Conservation (phyloP, 2,888 invertebrate species). For the Leptura quadrifasciata region DNA sequence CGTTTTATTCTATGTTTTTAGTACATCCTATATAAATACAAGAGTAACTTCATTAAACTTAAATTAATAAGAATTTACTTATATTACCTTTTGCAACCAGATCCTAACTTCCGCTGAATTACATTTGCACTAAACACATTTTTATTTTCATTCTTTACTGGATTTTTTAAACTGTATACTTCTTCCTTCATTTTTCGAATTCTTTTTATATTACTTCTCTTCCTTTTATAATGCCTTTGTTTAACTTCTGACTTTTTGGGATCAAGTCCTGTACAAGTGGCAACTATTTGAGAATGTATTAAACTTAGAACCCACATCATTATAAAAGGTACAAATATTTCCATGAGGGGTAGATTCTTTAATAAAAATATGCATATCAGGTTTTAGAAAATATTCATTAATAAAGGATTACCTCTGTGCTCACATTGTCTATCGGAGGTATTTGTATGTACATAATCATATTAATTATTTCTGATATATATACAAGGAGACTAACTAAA, state of each 20-base stretch:
- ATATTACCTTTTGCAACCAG: background rate
- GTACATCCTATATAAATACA: too few relatives aligned
- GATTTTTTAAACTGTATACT: background rate
- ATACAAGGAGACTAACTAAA: constrained; percentile 84
- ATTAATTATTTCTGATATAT: constrained; percentile 84
- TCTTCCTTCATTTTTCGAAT: background rate
- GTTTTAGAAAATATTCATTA: background rate
- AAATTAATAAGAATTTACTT: background rate
- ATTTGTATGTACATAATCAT: constrained; percentile 67
- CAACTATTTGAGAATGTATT: constrained; percentile 88
- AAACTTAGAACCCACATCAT: constrained; percentile 85
- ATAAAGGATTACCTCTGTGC: background rate
- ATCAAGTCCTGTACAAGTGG: constrained; percentile 76
- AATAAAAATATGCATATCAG: constrained; percentile 56
- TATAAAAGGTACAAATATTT: constrained; percentile 83
- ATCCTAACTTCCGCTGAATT: background rate
- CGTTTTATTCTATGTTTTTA: too few relatives aligned
- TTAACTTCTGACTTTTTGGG: constrained; percentile 59
- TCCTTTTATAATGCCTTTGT: constrained; percentile 55
- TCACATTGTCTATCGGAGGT: background rate
- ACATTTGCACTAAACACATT: background rate
- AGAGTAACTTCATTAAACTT: too few relatives aligned
- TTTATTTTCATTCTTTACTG: background rate
- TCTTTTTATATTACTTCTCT: background rate
- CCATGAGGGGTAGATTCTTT: constrained; percentile 79